Conservation (phyloP, 2,888 invertebrate species). For the Hydrotaea cyrtoneurina region DNA sequence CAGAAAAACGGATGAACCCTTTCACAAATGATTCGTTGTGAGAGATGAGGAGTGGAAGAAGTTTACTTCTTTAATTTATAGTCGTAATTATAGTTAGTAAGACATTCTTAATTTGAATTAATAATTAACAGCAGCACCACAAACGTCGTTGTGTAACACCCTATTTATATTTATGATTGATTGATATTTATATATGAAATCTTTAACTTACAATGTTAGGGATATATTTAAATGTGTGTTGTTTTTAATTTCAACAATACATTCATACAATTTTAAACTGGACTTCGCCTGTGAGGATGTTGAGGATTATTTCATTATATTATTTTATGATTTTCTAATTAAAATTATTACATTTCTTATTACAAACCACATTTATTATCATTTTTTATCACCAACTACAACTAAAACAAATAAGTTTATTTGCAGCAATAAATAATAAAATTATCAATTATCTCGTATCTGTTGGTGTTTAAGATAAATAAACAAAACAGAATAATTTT, state of each 20-base stretch:
- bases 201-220: neutral
- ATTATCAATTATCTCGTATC: conserved; percentile 40
- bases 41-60: conserved; percentile 5
- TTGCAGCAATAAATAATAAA: conserved; percentile 60
- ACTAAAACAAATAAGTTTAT: conserved; percentile 29
- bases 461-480: conserved; percentile 5
- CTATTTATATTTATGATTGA: conserved; percentile 39
- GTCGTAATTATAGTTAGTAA: conserved; percentile 28
- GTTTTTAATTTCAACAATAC: conserved; percentile 12
- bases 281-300: neutral
- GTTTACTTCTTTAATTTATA: conserved; percentile 14
- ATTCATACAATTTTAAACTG: neutral
- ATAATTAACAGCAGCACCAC: conserved; percentile 23
- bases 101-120: conserved; percentile 39
- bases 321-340: conserved; percentile 29
- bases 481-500: conserved; percentile 26
- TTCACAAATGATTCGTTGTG: neutral
- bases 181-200: conserved; percentile 43
- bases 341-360: conserved; percentile 1
- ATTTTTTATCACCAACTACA: neutral
- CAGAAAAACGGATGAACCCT: neutral
- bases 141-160: neutral
- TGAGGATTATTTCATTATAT: neutral
- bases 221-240: neutral
- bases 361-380: conserved; percentile 24